Evolutionary conservation across 2,888 invertebrate species (phyloP).

Genomic region (Synanthedon andrenaeformis): DNA sequence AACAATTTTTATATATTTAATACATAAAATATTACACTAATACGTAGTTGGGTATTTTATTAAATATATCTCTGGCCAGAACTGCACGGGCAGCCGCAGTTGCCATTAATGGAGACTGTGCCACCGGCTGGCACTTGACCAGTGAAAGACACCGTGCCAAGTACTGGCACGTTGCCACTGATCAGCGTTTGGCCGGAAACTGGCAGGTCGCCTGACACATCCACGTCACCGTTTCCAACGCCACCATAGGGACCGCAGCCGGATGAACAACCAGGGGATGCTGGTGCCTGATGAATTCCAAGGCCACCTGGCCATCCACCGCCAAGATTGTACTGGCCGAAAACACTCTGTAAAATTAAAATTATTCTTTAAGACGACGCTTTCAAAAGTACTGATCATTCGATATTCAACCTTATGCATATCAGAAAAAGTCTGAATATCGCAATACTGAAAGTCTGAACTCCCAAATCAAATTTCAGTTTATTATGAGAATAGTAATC

Average conservation of each 20-base stretch:
- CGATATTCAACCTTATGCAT: no score
- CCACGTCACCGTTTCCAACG: slow-evolving; percentile 8
- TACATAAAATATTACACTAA: no score
- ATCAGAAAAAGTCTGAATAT: no score
- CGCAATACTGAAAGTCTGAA: no score
- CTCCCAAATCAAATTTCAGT: no score
- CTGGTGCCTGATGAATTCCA: not conserved
- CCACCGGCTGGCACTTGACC: slow-evolving; percentile 24
- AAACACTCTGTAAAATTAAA: slow-evolving; percentile 7
- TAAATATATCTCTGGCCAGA: slow-evolving; percentile 8
- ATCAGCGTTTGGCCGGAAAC: slow-evolving; percentile 18
- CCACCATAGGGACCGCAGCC: not conserved
- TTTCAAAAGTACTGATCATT: no score
- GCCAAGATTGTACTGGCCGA: slow-evolving; percentile 3
- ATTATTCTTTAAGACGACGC: not conserved
- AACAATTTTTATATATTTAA: no score
- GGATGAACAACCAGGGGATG: not conserved
- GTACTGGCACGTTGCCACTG: slow-evolving; percentile 27
- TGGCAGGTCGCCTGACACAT: slow-evolving; percentile 9
- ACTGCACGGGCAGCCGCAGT: slow-evolving; percentile 11
- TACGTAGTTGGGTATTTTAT: not conserved
- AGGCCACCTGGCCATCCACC: not conserved
- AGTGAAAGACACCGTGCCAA: slow-evolving; percentile 27
- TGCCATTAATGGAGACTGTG: slow-evolving; percentile 14
- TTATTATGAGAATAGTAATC: no score